Conservation (phyloP, 1,140 invertebrate species). For the Maniola jurtina region DNA sequence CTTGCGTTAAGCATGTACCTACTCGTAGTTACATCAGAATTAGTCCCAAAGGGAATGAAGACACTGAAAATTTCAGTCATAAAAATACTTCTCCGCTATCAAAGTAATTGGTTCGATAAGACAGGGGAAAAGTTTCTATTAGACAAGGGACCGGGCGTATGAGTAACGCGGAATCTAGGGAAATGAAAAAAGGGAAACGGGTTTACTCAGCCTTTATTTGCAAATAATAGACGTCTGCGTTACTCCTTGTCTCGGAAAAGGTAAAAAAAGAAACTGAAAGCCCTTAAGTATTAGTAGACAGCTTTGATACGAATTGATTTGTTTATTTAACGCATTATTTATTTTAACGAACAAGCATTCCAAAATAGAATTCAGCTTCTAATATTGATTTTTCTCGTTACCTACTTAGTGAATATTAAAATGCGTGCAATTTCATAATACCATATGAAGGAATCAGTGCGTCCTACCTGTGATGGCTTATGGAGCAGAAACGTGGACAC, state of each 20-base stretch:
- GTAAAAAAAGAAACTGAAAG: conserved; percentile 13
- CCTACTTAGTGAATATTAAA: too few species aligned
- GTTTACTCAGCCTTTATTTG: conserved; percentile 55
- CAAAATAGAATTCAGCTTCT: too few species aligned
- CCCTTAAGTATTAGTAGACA: conserved; percentile 4
- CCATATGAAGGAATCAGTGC: too few species aligned
- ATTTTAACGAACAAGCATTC: too few species aligned
- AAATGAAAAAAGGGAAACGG: conserved; percentile 57
- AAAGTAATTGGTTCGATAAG: conserved; percentile 67
- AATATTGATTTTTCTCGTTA: too few species aligned
- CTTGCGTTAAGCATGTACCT: too few species aligned
- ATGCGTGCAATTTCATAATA: too few species aligned
- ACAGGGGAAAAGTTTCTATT: conserved; percentile 66
- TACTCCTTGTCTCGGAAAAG: conserved; percentile 19
- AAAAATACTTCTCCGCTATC: conserved; percentile 32
- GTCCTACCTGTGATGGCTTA: too few species aligned
- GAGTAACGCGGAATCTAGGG: conserved; percentile 56
- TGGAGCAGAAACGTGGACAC: too few species aligned
- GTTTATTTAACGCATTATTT: too few species aligned
- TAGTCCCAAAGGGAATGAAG: conserved; percentile 1
- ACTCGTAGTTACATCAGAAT: neutral
- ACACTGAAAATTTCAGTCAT: conserved; percentile 33
- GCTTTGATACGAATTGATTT: neutral
- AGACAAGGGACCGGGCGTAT: conserved; percentile 64
- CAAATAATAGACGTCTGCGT: conserved; percentile 43